Percentiles rank a stretch among this genome's conserved stretches.
phyloP scores from a whole-genome alignment of 2,113 vertebrate genomes.

The Rattus rattus region DNA sequence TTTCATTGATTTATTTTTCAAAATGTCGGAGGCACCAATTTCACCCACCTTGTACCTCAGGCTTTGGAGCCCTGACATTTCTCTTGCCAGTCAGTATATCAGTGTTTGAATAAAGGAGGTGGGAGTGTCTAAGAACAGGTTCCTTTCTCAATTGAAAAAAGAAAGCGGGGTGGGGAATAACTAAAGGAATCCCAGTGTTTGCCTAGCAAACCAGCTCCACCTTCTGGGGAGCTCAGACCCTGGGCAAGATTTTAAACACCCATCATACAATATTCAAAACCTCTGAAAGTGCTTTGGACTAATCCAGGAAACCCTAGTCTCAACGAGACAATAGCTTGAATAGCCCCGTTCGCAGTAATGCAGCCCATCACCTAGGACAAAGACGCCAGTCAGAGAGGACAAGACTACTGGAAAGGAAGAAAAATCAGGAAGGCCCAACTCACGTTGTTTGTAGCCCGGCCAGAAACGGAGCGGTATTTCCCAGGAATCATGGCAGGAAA shows the following conservation, averaged over 20 bases:
- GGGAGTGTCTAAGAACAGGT: neutral
- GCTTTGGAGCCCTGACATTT: neutral
- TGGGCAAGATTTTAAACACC: neutral
- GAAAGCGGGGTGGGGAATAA: neutral
- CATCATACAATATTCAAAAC: neutral
- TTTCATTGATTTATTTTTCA: constrained; percentile 49
- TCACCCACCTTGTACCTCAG: neutral
- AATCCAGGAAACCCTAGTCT: constrained; percentile 5
- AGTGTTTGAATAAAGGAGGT: neutral
- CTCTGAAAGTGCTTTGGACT: neutral
- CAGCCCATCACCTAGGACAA: constrained; percentile 67
- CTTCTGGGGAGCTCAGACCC: constrained; percentile 60
- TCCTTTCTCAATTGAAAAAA: constrained; percentile 7
- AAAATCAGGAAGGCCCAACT: constrained; percentile 38
- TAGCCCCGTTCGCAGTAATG: neutral
- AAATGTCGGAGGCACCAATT: constrained; percentile 60
- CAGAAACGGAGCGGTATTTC: constrained; percentile 81
- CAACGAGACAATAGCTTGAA: constrained; percentile 56
- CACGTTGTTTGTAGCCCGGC: constrained; percentile 80
- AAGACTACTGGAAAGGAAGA: neutral
- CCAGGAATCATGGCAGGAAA: constrained; percentile 85
- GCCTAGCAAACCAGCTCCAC: constrained; percentile 68
- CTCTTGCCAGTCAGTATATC: neutral
- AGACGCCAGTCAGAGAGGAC: constrained; percentile 46
- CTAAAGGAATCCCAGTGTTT: neutral